A percentile compares a stretch with the other conserved stretches of the same genome.
phyloP scores from a whole-genome alignment of 1,140 invertebrate species.

The Coelopa frigida region DNA sequence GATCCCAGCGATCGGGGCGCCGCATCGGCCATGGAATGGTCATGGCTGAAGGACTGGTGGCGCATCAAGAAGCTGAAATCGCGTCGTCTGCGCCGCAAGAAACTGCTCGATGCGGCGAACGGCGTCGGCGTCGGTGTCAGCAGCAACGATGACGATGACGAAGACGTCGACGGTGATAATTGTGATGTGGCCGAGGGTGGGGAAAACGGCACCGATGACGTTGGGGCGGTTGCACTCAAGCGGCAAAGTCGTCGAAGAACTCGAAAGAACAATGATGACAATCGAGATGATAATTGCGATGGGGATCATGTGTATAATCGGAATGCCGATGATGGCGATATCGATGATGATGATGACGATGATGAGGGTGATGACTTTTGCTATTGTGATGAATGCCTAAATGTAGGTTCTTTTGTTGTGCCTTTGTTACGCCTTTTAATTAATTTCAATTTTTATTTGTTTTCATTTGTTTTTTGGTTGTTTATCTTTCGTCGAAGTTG shows the following conservation, averaged over 20 bases:
- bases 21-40: slow-evolving; percentile 69
- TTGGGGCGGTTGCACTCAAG: neutral
- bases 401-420: slow-evolving; percentile 46
- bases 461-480: slow-evolving; percentile 1
- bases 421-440: neutral
- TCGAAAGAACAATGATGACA: slow-evolving; percentile 12
- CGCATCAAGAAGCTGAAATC: slow-evolving; percentile 59
- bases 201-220: neutral
- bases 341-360: slow-evolving; percentile 29
- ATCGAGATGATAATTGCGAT: neutral
- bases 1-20: too few relatives aligned
- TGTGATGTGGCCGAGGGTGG: slow-evolving; percentile 1
- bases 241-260: slow-evolving; percentile 9
- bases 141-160: slow-evolving; percentile 9
- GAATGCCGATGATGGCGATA: slow-evolving; percentile 22
- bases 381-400: slow-evolving; percentile 65
- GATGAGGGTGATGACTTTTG: slow-evolving; percentile 51
- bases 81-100: slow-evolving; percentile 44
- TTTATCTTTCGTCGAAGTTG: neutral
- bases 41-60: slow-evolving; percentile 71
- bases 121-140: neutral
- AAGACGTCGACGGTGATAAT: slow-evolving; percentile 7
- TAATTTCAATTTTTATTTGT: neutral
- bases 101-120: slow-evolving; percentile 45
- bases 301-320: slow-evolving; percentile 20